Evolutionary conservation across 2,797 vertebrate genomes (phyloP).

Genomic region (Intellagama lesueurii): DNA sequence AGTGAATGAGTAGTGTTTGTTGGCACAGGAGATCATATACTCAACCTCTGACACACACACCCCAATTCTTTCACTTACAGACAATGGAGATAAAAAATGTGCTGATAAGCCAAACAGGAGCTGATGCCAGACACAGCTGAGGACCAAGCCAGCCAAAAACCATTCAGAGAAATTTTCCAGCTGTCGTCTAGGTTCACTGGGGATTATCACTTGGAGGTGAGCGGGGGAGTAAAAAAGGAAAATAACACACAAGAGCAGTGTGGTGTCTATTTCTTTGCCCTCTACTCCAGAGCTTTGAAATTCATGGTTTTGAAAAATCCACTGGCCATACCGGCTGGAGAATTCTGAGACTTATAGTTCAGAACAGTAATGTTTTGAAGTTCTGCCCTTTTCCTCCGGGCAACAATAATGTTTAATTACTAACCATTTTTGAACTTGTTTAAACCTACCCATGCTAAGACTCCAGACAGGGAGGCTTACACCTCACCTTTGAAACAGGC

Average conservation of each 20-base stretch:
- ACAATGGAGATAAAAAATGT: neutral
- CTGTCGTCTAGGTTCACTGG: slow-evolving; percentile 8
- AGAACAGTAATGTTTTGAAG: neutral
- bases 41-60: neutral
- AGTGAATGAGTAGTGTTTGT: neutral
- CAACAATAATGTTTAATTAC: neutral
- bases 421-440: no score
- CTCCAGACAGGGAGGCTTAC: neutral
- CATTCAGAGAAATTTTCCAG: slow-evolving; percentile 1
- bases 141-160: neutral
- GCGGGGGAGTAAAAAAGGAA: neutral
- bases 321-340: neutral
- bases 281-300: neutral
- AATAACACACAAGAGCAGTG: neutral
- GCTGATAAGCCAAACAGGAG: neutral
- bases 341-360: neutral
- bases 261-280: neutral
- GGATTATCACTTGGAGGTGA: neutral
- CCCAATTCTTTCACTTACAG: neutral
- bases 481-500: neutral
- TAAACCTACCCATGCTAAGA: neutral
- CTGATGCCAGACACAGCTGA: neutral
- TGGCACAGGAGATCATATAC: neutral
- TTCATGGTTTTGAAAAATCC: neutral
- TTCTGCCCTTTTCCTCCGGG: neutral